These are phyloP conservation scores for Ciona savignyi DNA, from an alignment of 23 tunicate genomes.

Conservation along the genomic window DNA sequence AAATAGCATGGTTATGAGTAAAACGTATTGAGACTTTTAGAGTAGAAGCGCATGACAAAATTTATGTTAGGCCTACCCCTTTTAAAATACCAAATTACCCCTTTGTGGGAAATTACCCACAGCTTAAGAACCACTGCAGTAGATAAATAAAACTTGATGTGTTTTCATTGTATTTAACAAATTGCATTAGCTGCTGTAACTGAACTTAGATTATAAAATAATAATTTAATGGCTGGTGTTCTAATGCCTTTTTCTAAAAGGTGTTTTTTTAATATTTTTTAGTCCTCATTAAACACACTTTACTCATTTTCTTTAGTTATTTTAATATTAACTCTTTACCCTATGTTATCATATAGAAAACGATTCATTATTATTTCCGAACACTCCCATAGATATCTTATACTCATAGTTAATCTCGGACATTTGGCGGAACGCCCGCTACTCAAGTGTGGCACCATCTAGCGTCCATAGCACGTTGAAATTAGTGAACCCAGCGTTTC, in stretches of 20 bases:
- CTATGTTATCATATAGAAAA: neutral
- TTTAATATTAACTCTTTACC: neutral
- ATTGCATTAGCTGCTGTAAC: too few relatives aligned
- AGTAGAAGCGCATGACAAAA: too few relatives aligned
- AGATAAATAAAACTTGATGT: too few relatives aligned
- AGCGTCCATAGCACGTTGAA: slow-evolving; percentile 30
- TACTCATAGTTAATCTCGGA: slow-evolving; percentile 37
- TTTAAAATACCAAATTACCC: too few relatives aligned
- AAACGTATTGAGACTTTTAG: too few relatives aligned
- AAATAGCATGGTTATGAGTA: too few relatives aligned
- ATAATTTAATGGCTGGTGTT: neutral
- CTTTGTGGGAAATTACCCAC: too few relatives aligned
- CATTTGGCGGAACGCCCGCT: slow-evolving; percentile 44
- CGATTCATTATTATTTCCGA: too few relatives aligned
- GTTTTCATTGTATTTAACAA: too few relatives aligned
- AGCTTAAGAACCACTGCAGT: too few relatives aligned
- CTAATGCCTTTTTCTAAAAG: neutral
- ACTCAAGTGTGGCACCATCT: slow-evolving; percentile 56
- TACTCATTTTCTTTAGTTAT: neutral
- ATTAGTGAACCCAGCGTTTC: slow-evolving; percentile 62
- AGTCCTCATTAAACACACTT: neutral
- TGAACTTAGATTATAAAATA: too few relatives aligned
- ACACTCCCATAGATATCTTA: neutral
- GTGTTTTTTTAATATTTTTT: neutral
- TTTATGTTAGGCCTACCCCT: too few relatives aligned